Percentiles rank a stretch among this genome's conserved stretches.
phyloP scores from a whole-genome alignment of 2,888 invertebrate species.

The Therioaphis trifolii region DNA sequence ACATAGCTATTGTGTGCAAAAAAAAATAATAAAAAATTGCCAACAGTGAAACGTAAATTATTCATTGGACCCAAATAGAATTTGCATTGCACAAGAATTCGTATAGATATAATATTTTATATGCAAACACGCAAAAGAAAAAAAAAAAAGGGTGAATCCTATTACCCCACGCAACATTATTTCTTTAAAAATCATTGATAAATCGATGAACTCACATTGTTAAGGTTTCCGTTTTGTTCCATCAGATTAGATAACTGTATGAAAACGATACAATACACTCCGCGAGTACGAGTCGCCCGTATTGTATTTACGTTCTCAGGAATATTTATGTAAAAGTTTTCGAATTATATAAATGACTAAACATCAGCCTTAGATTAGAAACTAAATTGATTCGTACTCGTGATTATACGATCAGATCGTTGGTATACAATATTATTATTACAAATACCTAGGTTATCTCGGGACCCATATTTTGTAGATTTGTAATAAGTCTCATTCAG shows the following conservation, averaged over 20 bases:
- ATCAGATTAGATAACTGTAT: slow-evolving; percentile 31
- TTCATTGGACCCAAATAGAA: not conserved
- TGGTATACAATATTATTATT: too few species aligned
- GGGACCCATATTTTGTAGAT: too few species aligned
- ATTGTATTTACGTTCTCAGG: slow-evolving; percentile 13
- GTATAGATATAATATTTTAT: not conserved
- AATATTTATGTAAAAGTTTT: not conserved
- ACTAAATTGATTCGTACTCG: too few species aligned
- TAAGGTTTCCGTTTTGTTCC: slow-evolving; percentile 10
- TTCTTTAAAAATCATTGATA: slow-evolving; percentile 13
- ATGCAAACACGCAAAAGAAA: not conserved
- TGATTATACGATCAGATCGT: too few species aligned
- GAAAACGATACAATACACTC: slow-evolving; percentile 23
- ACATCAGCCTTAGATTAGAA: not conserved
- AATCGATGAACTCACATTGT: slow-evolving; percentile 28
- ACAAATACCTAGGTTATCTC: too few species aligned
- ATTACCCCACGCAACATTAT: slow-evolving; percentile 4
- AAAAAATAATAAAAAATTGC: not conserved
- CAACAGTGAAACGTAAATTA: slow-evolving; percentile 26
- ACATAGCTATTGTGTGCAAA: not conserved
- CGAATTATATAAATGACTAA: not conserved
- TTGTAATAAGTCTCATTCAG: too few species aligned
- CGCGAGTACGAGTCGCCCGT: not conserved
- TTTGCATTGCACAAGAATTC: slow-evolving; percentile 1
- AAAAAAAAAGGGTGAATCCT: slow-evolving; percentile 4